phyloP scores from a whole-genome alignment of 2,797 vertebrate genomes.

The Sebastes vulpes region DNA sequence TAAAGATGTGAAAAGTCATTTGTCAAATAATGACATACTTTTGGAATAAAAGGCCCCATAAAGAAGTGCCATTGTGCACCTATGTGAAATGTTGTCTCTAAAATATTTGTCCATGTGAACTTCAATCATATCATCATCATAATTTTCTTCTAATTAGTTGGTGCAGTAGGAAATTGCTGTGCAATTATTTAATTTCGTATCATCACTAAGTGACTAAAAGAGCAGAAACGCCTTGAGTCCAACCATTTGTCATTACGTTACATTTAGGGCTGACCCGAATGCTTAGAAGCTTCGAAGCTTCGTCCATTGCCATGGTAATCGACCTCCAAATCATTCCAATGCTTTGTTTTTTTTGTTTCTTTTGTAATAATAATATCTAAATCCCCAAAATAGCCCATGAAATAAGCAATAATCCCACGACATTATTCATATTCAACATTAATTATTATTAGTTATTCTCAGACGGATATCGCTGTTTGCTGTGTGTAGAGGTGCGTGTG shows the following conservation, averaged over 20 bases:
- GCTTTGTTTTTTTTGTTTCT: no score
- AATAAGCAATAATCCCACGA: no score
- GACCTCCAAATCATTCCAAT: no score
- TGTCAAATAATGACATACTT: neutral
- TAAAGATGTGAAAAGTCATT: constrained; percentile 1
- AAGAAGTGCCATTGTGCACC: neutral
- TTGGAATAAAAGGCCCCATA: neutral
- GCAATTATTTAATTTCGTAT: neutral
- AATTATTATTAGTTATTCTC: no score
- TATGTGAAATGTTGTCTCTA: neutral
- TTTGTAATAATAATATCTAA: no score
- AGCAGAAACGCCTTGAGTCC: neutral
- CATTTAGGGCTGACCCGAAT: neutral
- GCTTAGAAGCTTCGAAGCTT: no score
- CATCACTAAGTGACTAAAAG: neutral
- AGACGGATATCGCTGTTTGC: no score
- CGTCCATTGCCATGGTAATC: no score
- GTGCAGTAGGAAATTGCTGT: constrained; percentile 4
- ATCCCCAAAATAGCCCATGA: no score
- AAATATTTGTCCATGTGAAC: neutral
- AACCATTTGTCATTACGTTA: constrained; percentile 1
- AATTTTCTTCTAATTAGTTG: neutral
- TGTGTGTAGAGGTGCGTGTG: no score
- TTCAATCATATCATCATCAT: neutral
- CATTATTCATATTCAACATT: no score